Evolutionary conservation across 2,797 vertebrate genomes (phyloP), one percentile per base, ranked within the genome.

Genomic region (Characodon lateralis): DNA sequence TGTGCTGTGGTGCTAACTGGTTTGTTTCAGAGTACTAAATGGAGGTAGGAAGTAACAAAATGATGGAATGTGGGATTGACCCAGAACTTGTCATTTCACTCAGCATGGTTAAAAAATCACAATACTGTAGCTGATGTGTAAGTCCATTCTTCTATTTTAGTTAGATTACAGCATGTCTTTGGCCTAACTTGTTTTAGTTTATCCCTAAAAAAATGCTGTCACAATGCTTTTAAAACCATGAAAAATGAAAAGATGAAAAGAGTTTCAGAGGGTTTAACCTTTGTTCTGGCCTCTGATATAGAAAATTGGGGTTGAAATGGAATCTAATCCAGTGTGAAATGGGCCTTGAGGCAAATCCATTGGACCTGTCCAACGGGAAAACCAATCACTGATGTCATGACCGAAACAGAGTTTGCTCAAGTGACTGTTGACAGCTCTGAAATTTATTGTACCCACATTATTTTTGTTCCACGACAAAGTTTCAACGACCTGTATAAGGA

Each of bases 321-420:
- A 93, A 93, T 91, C 88, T 90, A 95, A 94, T 94, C 92, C 86
- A 39, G 78, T 89, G 92, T 94, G 88, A 95, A 94, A 94, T 89
- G 87, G 92, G 85, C 89, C 90, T 93, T 73, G 56, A 87, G 90
- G 87, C 88, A 85, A 87, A 84, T 81, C 83, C 78, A 78, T 68
- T 75, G 82, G 87, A 88, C 86, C 85, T 83, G 81, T 91, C 87
- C 85, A 85, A 89, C 88, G 88, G 78, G 72, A 88, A 92, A 93
- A 88, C 89, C 85, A 85, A 92, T 93, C 90, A 82, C 87, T 86
- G 83, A 80, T 91, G 87, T 89, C 89, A 85, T 87, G 66, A 18
- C 66, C 66, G 26, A 46, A 46, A 48, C 66, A 69, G 41, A 43
- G 89, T 91, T 90, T 87, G 85, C 88, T 89, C 89, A 93, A 91